Conservation (phyloP, 2,888 invertebrate genomes). For the Diaprepes abbreviatus region DNA sequence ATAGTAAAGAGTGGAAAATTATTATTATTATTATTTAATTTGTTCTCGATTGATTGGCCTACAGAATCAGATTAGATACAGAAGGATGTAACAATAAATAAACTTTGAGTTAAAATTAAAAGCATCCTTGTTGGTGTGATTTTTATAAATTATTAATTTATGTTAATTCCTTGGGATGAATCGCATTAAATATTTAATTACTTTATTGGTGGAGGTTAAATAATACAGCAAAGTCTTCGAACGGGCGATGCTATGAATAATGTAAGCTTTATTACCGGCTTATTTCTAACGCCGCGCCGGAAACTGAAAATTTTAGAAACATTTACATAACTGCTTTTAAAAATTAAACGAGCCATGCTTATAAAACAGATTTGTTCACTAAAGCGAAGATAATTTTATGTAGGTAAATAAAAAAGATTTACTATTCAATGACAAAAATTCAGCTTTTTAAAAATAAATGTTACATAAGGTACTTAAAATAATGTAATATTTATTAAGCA, state of each 20-base stretch:
- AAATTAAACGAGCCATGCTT: neutral
- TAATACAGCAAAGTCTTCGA: conserved; percentile 1
- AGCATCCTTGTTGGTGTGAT: too few species aligned
- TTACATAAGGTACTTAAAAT: too few species aligned
- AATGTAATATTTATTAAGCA: too few species aligned
- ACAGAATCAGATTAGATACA: too few species aligned
- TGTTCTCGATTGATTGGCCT: too few species aligned
- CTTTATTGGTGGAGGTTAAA: conserved; percentile 20
- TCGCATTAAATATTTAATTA: conserved; percentile 22
- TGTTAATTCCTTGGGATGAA: neutral
- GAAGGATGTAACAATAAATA: too few species aligned
- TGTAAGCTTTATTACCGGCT: conserved; percentile 18
- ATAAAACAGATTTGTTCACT: neutral
- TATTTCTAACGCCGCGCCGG: conserved; percentile 7
- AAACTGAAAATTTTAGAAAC: neutral
- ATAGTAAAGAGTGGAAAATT: too few species aligned
- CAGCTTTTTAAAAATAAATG: too few species aligned
- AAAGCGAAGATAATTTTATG: neutral
- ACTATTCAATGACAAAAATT: too few species aligned
- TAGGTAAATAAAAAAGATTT: too few species aligned
- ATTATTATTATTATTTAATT: too few species aligned
- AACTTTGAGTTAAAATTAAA: too few species aligned
- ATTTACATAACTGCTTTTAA: conserved; percentile 5
- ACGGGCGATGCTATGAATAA: conserved; percentile 19
- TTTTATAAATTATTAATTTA: conserved; percentile 16